Evolutionary conservation across 92 coral and sea anemone species (phyloP).

Genomic region (Hydrozoanthus gracilis): DNA sequence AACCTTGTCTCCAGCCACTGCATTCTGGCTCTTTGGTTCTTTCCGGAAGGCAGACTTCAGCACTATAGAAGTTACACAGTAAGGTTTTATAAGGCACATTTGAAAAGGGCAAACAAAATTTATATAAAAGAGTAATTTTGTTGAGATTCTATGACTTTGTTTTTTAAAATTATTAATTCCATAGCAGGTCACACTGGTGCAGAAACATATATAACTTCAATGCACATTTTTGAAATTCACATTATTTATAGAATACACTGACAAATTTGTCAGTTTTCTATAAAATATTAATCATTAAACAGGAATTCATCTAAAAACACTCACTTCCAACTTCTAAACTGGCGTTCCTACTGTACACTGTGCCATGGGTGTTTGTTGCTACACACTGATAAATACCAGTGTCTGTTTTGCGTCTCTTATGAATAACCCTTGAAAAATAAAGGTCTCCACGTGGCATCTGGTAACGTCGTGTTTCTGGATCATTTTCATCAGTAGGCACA

Average conservation of each 20-base stretch:
- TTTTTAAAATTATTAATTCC: too few species aligned
- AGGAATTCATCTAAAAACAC: slow-evolving; percentile 19
- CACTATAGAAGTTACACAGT: slow-evolving; percentile 34
- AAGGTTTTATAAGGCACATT: too few species aligned
- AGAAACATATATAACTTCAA: too few species aligned
- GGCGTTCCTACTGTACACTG: slow-evolving; percentile 74
- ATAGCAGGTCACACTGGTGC: too few species aligned
- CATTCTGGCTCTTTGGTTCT: slow-evolving; percentile 68
- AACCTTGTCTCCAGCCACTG: slow-evolving; percentile 66
- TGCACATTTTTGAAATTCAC: neutral
- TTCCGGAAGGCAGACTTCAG: slow-evolving; percentile 67
- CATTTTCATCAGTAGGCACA: slow-evolving; percentile 61
- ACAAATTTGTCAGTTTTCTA: neutral
- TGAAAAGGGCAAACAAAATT: too few species aligned
- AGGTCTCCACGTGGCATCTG: slow-evolving; percentile 71
- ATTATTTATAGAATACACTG: neutral
- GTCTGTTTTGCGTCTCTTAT: slow-evolving; percentile 71
- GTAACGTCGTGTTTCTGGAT: slow-evolving; percentile 61
- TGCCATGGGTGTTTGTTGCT: slow-evolving; percentile 78
- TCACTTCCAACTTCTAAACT: slow-evolving; percentile 83
- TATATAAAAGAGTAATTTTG: too few species aligned
- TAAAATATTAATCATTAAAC: neutral
- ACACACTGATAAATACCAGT: slow-evolving; percentile 88
- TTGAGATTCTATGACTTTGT: too few species aligned
- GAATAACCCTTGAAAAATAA: slow-evolving; percentile 63